Evolutionary conservation across 2,888 invertebrate genomes (phyloP).

Genomic region (Axea sp.): DNA sequence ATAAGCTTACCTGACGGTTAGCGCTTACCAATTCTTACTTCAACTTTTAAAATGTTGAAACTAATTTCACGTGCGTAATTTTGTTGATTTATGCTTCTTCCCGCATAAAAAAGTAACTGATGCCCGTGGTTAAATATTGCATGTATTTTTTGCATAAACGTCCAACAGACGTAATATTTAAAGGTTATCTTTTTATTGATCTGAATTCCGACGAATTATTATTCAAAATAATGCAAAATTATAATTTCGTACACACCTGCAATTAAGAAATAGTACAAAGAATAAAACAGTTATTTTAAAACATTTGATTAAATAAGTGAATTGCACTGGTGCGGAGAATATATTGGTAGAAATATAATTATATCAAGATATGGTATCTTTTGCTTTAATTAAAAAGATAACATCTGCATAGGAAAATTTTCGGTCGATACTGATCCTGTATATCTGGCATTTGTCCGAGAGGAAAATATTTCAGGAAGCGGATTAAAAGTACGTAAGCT

Average conservation of each 20-base stretch:
- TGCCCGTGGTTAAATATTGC: conserved; percentile 15
- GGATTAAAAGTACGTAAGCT: conserved; percentile 78
- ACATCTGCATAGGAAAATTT: conserved; percentile 51
- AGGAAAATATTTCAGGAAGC: conserved; percentile 74
- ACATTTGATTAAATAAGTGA: conserved; percentile 16
- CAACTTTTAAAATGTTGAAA: conserved; percentile 44
- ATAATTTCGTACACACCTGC: background rate
- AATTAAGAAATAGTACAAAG: too few species aligned
- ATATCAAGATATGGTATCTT: conserved; percentile 37
- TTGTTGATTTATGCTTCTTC: conserved; percentile 20
- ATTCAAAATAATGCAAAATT: conserved; percentile 3
- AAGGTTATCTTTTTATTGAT: conserved; percentile 30
- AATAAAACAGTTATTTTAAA: background rate
- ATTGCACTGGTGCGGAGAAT: conserved; percentile 1
- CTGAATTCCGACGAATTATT: conserved; percentile 16
- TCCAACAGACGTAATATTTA: conserved; percentile 24
- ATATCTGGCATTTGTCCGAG: conserved; percentile 52
- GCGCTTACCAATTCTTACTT: conserved; percentile 59
- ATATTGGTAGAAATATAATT: conserved; percentile 37
- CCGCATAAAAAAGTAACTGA: conserved; percentile 19
- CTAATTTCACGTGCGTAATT: conserved; percentile 28
- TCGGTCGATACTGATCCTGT: conserved; percentile 53
- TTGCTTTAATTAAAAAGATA: conserved; percentile 55
- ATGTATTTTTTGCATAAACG: conserved; percentile 22
- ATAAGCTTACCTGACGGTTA: conserved; percentile 65